Percentiles rank a stretch among this genome's conserved stretches.
phyloP scores from a whole-genome alignment of 1,140 invertebrate species.

The Reticulitermes speratus region DNA sequence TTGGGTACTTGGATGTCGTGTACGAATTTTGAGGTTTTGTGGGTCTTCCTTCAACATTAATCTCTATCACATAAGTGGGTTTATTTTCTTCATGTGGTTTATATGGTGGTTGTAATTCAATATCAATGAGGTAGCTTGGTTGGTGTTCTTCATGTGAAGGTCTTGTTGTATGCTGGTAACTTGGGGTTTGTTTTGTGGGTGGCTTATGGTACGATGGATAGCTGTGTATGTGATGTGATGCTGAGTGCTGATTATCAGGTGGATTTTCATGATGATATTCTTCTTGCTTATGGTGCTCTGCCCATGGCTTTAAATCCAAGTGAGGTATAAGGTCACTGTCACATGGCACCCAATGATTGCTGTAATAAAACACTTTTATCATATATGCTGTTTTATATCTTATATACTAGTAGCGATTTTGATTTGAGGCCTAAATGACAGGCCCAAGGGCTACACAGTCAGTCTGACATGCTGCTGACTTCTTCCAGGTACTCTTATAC shows the following conservation, averaged over 20 bases:
- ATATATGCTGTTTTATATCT: background rate
- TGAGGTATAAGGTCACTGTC: constrained; percentile 13
- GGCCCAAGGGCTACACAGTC: no score
- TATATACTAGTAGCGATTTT: no score
- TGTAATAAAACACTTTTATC: background rate
- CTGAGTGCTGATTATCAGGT: background rate
- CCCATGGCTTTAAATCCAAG: constrained; percentile 27
- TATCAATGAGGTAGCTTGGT: constrained; percentile 19
- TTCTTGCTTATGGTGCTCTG: constrained; percentile 3
- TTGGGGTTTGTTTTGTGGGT: background rate
- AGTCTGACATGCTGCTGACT: no score
- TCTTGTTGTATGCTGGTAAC: background rate
- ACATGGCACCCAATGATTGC: constrained; percentile 23
- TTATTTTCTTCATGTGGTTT: background rate
- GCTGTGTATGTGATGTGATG: background rate
- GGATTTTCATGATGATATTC: background rate
- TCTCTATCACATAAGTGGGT: constrained; percentile 16
- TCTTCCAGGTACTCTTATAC: no score
- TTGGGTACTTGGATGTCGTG: background rate
- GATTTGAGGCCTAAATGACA: no score
- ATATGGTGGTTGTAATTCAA: background rate
- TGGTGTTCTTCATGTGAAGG: background rate
- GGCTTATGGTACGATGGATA: background rate
- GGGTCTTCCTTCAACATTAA: background rate
- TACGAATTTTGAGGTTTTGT: background rate